These are phyloP conservation scores for Oreonectes daqikongensis DNA, from an alignment of 2,797 vertebrate species.

Conservation along the genomic window DNA sequence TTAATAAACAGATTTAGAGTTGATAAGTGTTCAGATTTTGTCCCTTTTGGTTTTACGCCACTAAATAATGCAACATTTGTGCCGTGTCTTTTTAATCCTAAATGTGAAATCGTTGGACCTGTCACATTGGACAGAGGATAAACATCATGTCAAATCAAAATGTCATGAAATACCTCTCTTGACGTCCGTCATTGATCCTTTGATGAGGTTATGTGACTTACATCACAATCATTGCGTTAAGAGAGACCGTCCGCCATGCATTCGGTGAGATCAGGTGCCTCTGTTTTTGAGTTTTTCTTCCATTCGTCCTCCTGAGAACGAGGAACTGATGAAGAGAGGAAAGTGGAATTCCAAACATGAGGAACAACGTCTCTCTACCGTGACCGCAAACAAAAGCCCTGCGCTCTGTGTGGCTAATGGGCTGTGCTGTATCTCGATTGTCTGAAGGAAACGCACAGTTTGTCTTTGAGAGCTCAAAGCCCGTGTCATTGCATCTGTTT, in stretches of 20 bases:
- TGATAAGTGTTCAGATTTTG: neutral
- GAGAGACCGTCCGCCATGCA: neutral
- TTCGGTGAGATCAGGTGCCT: conserved; percentile 31
- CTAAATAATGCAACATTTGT: conserved; percentile 5
- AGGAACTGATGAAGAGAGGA: conserved; percentile 35
- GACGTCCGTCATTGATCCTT: conserved; percentile 44
- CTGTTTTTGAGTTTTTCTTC: conserved; percentile 18
- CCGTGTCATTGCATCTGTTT: conserved; percentile 16
- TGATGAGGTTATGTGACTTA: conserved; percentile 42
- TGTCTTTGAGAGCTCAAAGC: conserved; percentile 14
- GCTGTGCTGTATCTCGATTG: conserved; percentile 40
- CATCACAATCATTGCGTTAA: conserved; percentile 44
- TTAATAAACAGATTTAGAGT: too few species aligned
- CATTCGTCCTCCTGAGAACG: conserved; percentile 24
- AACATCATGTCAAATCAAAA: conserved; percentile 37
- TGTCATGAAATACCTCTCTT: conserved; percentile 39
- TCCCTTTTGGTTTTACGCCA: neutral
- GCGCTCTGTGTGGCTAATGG: conserved; percentile 34
- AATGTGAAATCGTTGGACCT: conserved; percentile 35
- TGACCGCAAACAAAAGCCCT: conserved; percentile 40
- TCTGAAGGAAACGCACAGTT: conserved; percentile 29
- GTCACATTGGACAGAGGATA: conserved; percentile 27
- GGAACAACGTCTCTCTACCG: conserved; percentile 33
- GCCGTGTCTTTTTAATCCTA: neutral
- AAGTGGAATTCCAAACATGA: conserved; percentile 43